phyloP scores from a whole-genome alignment of 2,113 vertebrate genomes.

The Zosterops borbonicus region DNA sequence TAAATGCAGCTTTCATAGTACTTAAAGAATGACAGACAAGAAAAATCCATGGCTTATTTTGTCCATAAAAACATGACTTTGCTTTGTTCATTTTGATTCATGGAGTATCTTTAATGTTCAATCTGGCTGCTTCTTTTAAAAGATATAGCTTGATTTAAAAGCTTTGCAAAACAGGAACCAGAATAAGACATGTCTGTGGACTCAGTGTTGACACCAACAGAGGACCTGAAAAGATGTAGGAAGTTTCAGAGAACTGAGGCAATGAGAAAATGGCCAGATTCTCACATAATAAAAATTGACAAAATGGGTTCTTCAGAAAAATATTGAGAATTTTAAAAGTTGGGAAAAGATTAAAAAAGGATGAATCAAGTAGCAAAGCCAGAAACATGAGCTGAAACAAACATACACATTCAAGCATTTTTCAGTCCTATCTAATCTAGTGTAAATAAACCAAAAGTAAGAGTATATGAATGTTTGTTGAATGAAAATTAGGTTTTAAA shows the following conservation, averaged over 20 bases:
- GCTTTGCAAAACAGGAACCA: neutral
- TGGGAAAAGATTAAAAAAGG: neutral
- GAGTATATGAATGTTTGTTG: neutral
- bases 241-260: neutral
- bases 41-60: neutral
- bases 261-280: neutral
- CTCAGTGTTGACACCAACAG: neutral
- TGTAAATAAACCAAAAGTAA: constrained; percentile 12
- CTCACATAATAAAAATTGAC: neutral
- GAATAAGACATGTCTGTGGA: neutral
- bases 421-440: neutral
- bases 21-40: neutral
- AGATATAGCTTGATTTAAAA: neutral
- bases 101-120: neutral
- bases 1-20: neutral
- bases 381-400: neutral
- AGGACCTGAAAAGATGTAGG: neutral
- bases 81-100: neutral
- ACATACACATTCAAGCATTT: neutral
- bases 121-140: neutral
- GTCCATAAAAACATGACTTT: neutral
- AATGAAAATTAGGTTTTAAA: constrained; percentile 22
- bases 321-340: neutral
- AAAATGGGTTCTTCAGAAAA: neutral
- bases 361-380: neutral